Conservation (phyloP, 2,113 vertebrate species). For the Vulpes ferrilata region DNA sequence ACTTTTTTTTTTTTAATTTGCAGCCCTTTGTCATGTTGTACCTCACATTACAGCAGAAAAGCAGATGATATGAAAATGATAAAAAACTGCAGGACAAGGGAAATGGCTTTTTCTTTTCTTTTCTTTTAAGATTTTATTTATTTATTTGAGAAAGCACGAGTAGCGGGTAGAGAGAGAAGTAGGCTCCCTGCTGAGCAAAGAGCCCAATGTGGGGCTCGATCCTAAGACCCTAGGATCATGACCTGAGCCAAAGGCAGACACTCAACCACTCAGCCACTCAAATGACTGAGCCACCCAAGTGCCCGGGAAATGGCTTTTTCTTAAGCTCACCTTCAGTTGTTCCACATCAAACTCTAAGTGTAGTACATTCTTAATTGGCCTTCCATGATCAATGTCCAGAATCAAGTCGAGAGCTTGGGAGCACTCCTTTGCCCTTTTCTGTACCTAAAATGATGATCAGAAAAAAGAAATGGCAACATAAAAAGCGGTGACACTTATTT, state of each 20-base stretch:
- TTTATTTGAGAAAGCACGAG: too few relatives aligned
- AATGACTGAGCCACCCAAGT: too few relatives aligned
- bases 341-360: slow-evolving; percentile 90
- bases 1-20: neutral
- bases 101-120: neutral
- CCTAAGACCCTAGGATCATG: too few relatives aligned
- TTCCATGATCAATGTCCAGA: slow-evolving; percentile 91
- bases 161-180: too few relatives aligned
- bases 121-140: too few relatives aligned
- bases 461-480: neutral
- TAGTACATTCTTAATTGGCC: slow-evolving; percentile 88
- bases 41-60: neutral
- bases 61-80: neutral
- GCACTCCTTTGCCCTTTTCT: slow-evolving; percentile 93
- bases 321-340: slow-evolving; percentile 90
- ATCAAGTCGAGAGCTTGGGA: slow-evolving; percentile 92
- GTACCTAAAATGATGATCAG: slow-evolving; percentile 88
- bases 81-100: neutral
- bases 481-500: neutral
- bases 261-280: too few relatives aligned
- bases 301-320: neutral
- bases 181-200: too few relatives aligned
- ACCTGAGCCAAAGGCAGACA: too few relatives aligned
- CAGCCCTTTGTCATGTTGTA: neutral
- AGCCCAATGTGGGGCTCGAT: too few relatives aligned